These are phyloP conservation scores for Conus betulinus DNA, from an alignment of 1,140 invertebrate genomes.

Conservation along the genomic window DNA sequence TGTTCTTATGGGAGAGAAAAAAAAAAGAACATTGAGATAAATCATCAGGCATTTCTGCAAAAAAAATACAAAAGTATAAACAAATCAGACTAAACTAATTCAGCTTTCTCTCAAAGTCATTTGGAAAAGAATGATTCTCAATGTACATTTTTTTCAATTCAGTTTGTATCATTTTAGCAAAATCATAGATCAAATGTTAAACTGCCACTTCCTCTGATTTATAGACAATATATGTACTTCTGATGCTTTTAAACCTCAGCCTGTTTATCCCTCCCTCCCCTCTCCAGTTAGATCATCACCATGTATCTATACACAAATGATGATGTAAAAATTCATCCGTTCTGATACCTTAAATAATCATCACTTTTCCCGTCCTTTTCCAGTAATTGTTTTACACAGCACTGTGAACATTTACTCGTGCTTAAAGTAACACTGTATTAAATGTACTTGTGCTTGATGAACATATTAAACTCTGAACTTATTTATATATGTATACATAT, in stretches of 20 bases:
- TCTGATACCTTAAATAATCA: no score
- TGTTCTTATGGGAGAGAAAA: neutral
- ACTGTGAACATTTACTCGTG: neutral
- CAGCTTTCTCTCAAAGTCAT: neutral
- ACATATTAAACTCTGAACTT: slow-evolving; percentile 11
- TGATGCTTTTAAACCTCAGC: no score
- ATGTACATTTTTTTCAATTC: neutral
- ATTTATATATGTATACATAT: neutral
- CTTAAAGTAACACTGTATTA: neutral
- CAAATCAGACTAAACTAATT: neutral
- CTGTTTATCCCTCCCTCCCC: neutral
- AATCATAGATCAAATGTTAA: neutral
- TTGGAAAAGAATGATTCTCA: neutral
- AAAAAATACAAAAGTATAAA: slow-evolving; percentile 29
- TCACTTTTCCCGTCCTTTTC: no score
- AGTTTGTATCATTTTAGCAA: neutral
- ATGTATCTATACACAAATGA: no score
- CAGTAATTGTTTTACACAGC: neutral
- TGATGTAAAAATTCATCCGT: no score
- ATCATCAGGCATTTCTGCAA: neutral
- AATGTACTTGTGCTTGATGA: neutral
- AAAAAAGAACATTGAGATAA: neutral
- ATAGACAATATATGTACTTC: neutral
- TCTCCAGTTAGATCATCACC: no score
- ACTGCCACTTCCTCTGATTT: no score